phyloP scores from a whole-genome alignment of 2,797 vertebrate genomes.

The Podargus strigoides region DNA sequence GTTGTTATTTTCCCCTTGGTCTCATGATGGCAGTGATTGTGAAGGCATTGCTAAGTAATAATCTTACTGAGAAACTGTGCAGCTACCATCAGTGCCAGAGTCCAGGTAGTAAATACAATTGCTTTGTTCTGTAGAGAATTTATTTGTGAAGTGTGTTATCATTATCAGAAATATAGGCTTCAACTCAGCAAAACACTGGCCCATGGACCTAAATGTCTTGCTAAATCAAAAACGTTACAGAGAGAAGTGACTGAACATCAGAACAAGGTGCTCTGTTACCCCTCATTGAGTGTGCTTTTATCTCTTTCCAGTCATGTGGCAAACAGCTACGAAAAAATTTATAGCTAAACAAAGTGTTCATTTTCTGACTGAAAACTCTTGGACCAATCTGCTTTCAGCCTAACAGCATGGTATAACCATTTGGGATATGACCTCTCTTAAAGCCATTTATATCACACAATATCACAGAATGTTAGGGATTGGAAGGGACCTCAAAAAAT shows the following conservation, averaged over 20 bases:
- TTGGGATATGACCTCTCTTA: neutral
- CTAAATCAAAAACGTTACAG: neutral
- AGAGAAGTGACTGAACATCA: neutral
- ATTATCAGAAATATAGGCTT: neutral
- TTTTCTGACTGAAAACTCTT: constrained; percentile 1
- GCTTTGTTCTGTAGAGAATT: neutral
- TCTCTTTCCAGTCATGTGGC: constrained; percentile 23
- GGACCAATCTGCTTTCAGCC: neutral
- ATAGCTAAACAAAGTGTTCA: constrained; percentile 18
- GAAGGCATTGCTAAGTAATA: neutral
- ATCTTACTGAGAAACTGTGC: neutral
- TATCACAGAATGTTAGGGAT: too few species aligned
- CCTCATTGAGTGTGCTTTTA: constrained; percentile 19
- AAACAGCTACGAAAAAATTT: constrained; percentile 27
- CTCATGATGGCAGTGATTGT: neutral
- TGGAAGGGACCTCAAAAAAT: too few species aligned
- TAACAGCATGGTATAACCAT: neutral
- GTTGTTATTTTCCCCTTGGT: neutral
- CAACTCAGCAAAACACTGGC: neutral
- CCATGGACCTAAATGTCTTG: neutral
- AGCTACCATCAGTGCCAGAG: neutral
- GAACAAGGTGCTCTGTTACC: constrained; percentile 20
- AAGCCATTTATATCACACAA: neutral
- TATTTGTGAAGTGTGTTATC: neutral
- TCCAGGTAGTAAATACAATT: neutral